Evolutionary conservation across 2,888 invertebrate genomes (phyloP), one percentile per base, ranked within the genome.

Genomic region (Zonitis immaculata): DNA sequence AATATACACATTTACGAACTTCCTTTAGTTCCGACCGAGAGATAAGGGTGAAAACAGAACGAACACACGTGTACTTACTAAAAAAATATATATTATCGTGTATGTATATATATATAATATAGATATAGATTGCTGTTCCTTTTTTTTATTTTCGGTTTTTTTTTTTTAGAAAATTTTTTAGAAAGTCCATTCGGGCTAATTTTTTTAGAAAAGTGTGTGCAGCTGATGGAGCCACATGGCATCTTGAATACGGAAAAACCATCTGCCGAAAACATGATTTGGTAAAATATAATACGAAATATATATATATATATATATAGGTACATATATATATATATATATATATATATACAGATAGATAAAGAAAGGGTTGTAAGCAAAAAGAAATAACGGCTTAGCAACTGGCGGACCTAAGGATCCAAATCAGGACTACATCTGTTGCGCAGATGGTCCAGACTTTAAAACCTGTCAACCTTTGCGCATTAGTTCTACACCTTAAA

Each of bases 341-440:
- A n/a, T n/a, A n/a, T n/a, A n/a, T n/a, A n/a, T n/a, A n/a, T n/a
- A n/a, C 20, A 69, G 66, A 65, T 65, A 68, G 67, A 66, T 69
- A 69, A 68, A 71, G 66, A 71, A 71, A 70, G 71, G 72, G 70
- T 72, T 70, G 66, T 64, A 66, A 67, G 68, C 68, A 68, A 69
- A 66, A 70, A 69, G 67, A 71, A 71, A 66, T 70, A 73, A 73
- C 71, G 69, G 69, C 64, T 67, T 65, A 66, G 70, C 69, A 71
- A 70, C 72, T 71, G 73, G 69, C 70, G 68, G 52, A 66, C 63
- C 64, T 61, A 62, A 66, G 69, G 66, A 67, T 68, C 68, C 67
- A 74, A 74, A 73, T 73, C 73, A 73, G 69, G 67, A 67, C 71
- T 68, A 67, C 74, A 74, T 74, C 74, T 74, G 74, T 71, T 72